These are phyloP conservation scores for Chironomus riparius DNA, from an alignment of 2,888 invertebrate species.

Conservation along the genomic window DNA sequence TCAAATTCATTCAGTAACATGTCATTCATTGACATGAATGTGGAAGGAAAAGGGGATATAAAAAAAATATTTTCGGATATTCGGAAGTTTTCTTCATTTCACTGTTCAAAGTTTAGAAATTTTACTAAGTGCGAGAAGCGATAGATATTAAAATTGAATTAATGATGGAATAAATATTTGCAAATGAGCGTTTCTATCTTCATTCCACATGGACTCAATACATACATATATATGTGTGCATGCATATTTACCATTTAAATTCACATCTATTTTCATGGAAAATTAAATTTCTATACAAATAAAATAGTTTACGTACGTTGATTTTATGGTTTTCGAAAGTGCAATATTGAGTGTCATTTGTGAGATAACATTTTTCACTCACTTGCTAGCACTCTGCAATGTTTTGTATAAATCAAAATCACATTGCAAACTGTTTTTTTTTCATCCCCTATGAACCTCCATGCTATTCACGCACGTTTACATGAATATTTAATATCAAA, in stretches of 20 bases:
- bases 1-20: not conserved
- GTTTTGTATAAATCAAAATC: no score
- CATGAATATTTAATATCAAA: not conserved
- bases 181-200: conserved; percentile 7
- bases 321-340: not conserved
- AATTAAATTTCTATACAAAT: conserved; percentile 19
- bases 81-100: no score
- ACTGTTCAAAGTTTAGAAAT: no score
- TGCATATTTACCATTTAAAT: not conserved
- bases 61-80: not conserved
- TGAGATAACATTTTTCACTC: not conserved
- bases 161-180: conserved; percentile 24
- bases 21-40: not conserved
- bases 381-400: not conserved
- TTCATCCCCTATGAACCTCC: no score
- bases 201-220: not conserved
- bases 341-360: not conserved
- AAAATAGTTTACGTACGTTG: not conserved
- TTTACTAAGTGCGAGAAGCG: not conserved
- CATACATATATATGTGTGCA: not conserved
- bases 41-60: not conserved
- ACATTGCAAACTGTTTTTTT: no score
- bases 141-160: conserved; percentile 23
- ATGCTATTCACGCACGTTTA: not conserved
- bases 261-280: not conserved